phyloP scores from a whole-genome alignment of 2,888 invertebrate genomes.

The Capitulum mitella region DNA sequence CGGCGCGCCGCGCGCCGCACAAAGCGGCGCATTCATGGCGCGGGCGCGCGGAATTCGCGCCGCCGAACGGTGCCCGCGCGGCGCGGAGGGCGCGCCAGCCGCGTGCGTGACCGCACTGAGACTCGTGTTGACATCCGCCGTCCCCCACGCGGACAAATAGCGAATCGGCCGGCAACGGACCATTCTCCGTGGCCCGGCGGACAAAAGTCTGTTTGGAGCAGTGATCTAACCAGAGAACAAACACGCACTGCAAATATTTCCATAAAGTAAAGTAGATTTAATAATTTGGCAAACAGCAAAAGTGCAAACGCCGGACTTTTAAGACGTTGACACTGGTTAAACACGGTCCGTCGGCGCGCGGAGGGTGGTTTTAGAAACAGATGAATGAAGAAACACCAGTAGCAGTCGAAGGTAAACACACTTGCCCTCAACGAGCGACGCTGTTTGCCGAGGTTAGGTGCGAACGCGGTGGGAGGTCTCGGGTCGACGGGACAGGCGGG shows the following conservation, averaged over 20 bases:
- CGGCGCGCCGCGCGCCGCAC: background rate
- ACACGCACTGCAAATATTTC: background rate
- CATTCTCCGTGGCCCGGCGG: background rate
- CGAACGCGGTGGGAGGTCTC: background rate
- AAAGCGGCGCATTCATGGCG: background rate
- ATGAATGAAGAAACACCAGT: constrained; percentile 24
- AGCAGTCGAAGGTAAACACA: constrained; percentile 3
- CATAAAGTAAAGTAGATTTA: constrained; percentile 17
- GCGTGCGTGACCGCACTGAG: background rate
- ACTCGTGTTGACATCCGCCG: background rate
- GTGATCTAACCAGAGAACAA: background rate
- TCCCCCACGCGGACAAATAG: background rate
- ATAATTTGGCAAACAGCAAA: constrained; percentile 15
- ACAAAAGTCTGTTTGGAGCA: background rate
- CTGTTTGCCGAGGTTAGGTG: background rate
- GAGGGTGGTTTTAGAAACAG: background rate
- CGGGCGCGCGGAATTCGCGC: background rate
- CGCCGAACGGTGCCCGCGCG: no score
- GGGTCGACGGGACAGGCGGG: background rate
- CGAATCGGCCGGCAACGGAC: no score
- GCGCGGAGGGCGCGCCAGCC: background rate
- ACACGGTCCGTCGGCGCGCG: background rate
- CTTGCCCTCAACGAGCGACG: background rate
- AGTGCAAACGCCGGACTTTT: background rate
- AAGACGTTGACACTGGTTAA: constrained; percentile 17